Percentiles rank a stretch among this genome's conserved stretches.
Evolutionary conservation across 2,888 invertebrate species (phyloP).

Genomic region (Sphaerophoria taeniata): DNA sequence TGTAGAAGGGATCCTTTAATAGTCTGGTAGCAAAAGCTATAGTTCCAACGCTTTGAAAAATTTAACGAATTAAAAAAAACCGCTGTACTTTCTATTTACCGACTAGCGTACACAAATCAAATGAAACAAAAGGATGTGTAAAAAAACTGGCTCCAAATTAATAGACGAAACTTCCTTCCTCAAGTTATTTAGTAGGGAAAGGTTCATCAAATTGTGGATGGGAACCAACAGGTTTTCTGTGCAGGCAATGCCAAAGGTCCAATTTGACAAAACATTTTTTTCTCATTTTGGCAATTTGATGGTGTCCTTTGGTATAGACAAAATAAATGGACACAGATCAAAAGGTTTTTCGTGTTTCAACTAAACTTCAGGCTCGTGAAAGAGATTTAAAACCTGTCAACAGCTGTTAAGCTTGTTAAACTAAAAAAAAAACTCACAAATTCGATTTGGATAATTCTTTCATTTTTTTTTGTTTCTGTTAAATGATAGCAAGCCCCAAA

Average conservation of each 20-base stretch:
- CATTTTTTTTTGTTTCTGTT: background rate
- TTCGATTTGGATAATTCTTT: slow-evolving; percentile 4
- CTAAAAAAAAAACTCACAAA: background rate
- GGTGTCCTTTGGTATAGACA: background rate
- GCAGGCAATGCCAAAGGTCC: background rate
- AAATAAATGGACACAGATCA: background rate
- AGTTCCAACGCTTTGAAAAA: too few species aligned
- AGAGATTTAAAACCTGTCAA: background rate
- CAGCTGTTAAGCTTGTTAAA: background rate
- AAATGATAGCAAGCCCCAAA: background rate
- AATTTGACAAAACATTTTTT: background rate
- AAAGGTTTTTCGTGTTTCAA: slow-evolving; percentile 10
- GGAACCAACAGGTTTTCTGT: background rate
- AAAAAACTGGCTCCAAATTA: too few species aligned
- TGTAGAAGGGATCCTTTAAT: too few species aligned
- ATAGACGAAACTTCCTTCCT: too few species aligned
- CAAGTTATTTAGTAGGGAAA: too few species aligned
- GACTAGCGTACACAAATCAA: too few species aligned
- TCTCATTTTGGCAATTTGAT: background rate
- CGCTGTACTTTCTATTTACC: too few species aligned
- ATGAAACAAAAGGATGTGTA: too few species aligned
- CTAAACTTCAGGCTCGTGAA: background rate
- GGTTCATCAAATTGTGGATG: background rate
- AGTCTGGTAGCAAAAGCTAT: too few species aligned
- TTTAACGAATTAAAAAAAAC: too few species aligned